phyloP scores from a whole-genome alignment of 2,888 invertebrate genomes.

The Pheosia tremula region DNA sequence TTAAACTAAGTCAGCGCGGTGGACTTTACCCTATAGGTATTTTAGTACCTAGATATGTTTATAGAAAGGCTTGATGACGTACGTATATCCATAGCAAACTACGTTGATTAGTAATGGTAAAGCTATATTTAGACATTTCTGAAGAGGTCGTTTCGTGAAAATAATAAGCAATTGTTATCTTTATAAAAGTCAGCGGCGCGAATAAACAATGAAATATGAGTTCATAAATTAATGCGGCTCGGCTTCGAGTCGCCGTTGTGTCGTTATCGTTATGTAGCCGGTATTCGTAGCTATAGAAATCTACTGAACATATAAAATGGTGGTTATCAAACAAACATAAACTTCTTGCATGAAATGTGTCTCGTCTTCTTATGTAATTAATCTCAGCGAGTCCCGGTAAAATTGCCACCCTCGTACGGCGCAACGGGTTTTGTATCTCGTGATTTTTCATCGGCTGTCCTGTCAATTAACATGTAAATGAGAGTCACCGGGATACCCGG shows the following conservation, averaged over 20 bases:
- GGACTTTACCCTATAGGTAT: too few relatives aligned
- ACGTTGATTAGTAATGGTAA: too few relatives aligned
- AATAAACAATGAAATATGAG: slow-evolving; percentile 3
- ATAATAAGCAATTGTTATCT: background rate
- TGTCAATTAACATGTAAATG: slow-evolving; percentile 78
- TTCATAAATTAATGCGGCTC: slow-evolving; percentile 1
- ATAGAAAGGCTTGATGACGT: too few relatives aligned
- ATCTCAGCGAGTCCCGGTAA: background rate
- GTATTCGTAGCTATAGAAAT: background rate
- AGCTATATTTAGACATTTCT: too few relatives aligned
- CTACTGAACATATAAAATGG: too few relatives aligned
- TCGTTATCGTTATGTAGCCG: background rate
- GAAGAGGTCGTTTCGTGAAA: too few relatives aligned
- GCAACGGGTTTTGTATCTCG: slow-evolving; percentile 44
- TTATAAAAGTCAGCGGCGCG: background rate
- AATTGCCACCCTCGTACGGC: slow-evolving; percentile 10
- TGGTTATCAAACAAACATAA: background rate
- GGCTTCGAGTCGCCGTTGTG: background rate
- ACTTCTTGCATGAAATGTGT: background rate
- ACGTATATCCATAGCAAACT: too few relatives aligned
- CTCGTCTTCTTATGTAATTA: background rate
- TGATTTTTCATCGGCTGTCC: slow-evolving; percentile 60
- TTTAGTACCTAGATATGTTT: too few relatives aligned
- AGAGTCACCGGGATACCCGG: slow-evolving; percentile 42
- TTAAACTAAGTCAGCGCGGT: too few relatives aligned